Conservation (phyloP, 2,113 vertebrate genomes). For the Sus scrofa region DNA sequence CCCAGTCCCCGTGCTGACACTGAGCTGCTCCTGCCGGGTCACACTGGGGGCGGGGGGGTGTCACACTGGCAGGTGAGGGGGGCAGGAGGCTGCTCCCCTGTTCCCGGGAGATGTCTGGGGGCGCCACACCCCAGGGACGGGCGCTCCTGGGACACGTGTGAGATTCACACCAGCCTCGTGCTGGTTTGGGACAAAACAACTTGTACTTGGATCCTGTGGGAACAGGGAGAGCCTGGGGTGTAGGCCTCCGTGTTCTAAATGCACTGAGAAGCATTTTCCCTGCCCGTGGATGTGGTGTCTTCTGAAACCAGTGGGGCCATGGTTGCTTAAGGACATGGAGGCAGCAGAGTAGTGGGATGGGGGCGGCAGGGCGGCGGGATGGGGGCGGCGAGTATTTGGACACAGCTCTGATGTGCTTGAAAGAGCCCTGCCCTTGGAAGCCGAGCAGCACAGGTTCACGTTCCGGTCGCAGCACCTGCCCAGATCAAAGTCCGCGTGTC, state of each 20-base stretch:
- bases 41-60: too few relatives aligned
- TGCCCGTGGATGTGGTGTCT: background rate
- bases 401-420: too few relatives aligned
- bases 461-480: background rate
- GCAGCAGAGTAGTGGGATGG: background rate
- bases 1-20: rapidly evolving
- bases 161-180: background rate
- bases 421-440: background rate
- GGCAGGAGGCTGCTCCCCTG: rapidly evolving
- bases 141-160: background rate
- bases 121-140: too few relatives aligned
- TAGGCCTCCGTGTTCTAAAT: too few relatives aligned
- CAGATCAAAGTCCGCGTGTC: too few relatives aligned
- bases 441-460: background rate
- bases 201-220: rapidly evolving
- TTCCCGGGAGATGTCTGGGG: background rate
- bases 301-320: background rate
- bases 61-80: too few relatives aligned
- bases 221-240: rapidly evolving
- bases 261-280: background rate
- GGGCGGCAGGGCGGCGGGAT: too few relatives aligned
- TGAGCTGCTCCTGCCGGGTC: rapidly evolving
- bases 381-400: background rate
- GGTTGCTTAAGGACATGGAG: rapidly evolving
- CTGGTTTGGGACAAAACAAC: background rate